Conservation (phyloP, 2,888 invertebrate genomes). For the Biston betularia region DNA sequence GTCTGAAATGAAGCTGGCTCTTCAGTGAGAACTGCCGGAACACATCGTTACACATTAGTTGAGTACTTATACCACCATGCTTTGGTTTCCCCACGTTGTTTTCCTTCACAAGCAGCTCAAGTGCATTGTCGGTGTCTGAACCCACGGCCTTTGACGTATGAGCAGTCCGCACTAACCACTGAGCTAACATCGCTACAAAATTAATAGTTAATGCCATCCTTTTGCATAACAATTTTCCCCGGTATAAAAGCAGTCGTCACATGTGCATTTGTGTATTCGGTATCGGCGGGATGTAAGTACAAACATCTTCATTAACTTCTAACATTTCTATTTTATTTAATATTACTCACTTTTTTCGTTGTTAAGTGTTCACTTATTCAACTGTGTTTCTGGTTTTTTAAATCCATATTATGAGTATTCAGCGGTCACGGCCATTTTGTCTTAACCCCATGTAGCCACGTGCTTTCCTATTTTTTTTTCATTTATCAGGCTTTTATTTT, state of each 20-base stretch:
- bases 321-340: background rate
- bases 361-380: too few relatives aligned
- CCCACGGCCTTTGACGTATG: too few relatives aligned
- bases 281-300: constrained; percentile 67
- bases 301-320: constrained; percentile 34
- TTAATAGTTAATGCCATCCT: constrained; percentile 9
- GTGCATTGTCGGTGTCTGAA: too few relatives aligned
- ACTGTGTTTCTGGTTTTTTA: background rate
- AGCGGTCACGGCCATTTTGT: background rate
- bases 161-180: too few relatives aligned
- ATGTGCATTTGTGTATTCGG: constrained; percentile 58
- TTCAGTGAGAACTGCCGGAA: too few relatives aligned
- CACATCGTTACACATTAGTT: too few relatives aligned
- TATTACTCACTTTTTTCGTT: background rate
- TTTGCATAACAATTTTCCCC: constrained; percentile 27
- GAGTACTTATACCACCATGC: background rate
- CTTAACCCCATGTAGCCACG: constrained; percentile 1
- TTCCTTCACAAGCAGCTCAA: too few relatives aligned
- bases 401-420: too few relatives aligned
- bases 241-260: constrained; percentile 59
- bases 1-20: too few relatives aligned
- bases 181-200: too few relatives aligned
- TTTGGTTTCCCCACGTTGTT: too few relatives aligned
- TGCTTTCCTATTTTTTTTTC: background rate
- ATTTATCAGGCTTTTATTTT: background rate